These are phyloP conservation scores for Hybos culiciformis DNA, from an alignment of 2,888 invertebrate genomes.

Conservation along the genomic window DNA sequence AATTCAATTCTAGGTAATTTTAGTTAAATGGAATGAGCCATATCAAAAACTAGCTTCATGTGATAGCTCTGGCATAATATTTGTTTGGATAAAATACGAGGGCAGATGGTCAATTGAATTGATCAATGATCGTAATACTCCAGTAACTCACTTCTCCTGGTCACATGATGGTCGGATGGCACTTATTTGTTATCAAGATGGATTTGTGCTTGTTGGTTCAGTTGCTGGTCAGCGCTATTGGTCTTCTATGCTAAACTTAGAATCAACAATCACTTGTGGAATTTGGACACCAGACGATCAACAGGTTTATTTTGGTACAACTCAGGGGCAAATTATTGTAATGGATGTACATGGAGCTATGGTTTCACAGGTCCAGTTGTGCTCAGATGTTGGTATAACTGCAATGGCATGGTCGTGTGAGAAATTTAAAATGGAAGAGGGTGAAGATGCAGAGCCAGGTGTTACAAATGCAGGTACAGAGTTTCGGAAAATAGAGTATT, in stretches of 20 bases:
- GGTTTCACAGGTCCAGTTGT: constrained; percentile 84
- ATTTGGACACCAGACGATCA: constrained; percentile 98
- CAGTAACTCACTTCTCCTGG: constrained; percentile 97
- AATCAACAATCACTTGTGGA: constrained; percentile 88
- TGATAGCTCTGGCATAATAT: constrained; percentile 94
- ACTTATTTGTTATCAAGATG: constrained; percentile 96
- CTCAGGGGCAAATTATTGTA: constrained; percentile 86
- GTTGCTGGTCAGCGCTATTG: constrained; percentile 96
- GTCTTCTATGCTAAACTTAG: constrained; percentile 93
- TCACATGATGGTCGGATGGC: constrained; percentile 98
- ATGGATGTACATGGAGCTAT: constrained; percentile 95
- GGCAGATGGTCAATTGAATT: constrained; percentile 98
- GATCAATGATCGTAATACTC: constrained; percentile 94
- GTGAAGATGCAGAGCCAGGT: constrained; percentile 55
- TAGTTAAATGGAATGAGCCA: constrained; percentile 97
- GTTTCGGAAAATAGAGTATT: constrained; percentile 9
- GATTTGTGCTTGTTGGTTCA: constrained; percentile 94
- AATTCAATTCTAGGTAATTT: constrained; percentile 52
- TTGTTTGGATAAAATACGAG: constrained; percentile 99
- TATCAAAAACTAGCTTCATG: constrained; percentile 96
- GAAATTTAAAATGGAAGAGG: constrained; percentile 96
- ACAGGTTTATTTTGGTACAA: constrained; percentile 93
- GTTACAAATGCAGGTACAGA: constrained; percentile 40
- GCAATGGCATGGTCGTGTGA: constrained; percentile 96
- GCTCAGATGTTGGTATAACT: constrained; percentile 72